Base-by-base conservation (phyloP, 2,888 invertebrate species). In the Sinodicranocentrus sp. region DNA sequence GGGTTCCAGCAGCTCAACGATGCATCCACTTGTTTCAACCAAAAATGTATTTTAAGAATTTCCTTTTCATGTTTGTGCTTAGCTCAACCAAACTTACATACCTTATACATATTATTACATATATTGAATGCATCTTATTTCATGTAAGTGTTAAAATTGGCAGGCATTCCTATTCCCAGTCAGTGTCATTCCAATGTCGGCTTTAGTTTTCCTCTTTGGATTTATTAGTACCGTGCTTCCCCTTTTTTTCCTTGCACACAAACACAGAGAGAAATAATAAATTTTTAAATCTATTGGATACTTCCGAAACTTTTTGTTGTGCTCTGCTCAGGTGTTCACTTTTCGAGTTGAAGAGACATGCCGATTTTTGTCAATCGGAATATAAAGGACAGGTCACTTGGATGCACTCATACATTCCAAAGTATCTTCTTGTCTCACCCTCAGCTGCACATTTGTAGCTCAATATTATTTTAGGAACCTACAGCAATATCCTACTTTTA, bases 111-210 rank as follows among this genome's bases (percentile, higher is more conserved):
- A 39, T 17, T 52, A 26, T 21, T 17, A 13, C 33, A 28, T 26
- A 54, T 54, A 19, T 44, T 57, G 39, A 33, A 72, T 33, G 57
- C 28, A 52, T 57, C 26, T 61, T 44, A 44, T 57, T 44, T 8
- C 5, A 17, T n/a, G 23, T 19, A 67, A 10, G 15, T 19, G n/a
- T 52, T 54, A 33, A 61, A 76, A 75, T 57, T 76, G 67, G 52
- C 43, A 65, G 33, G 59, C 25, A 23, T 63, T 33, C 13, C 17
- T 15, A 6, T 48, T 48, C 48, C 48, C 39, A 71, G 19, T 61
- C 70, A 78, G 44, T 71, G 78, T 78, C 78, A 78, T 1, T 78
- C 63, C 21, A 52, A 2, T 61, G 78, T 78, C 78, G 78, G 78
- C 78, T 78, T 78, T 78, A 78, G 70, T 78, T 78, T 71, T 23